These are phyloP conservation scores for Acrobasis repandana DNA, from an alignment of 2,888 invertebrate species.

Conservation along the genomic window DNA sequence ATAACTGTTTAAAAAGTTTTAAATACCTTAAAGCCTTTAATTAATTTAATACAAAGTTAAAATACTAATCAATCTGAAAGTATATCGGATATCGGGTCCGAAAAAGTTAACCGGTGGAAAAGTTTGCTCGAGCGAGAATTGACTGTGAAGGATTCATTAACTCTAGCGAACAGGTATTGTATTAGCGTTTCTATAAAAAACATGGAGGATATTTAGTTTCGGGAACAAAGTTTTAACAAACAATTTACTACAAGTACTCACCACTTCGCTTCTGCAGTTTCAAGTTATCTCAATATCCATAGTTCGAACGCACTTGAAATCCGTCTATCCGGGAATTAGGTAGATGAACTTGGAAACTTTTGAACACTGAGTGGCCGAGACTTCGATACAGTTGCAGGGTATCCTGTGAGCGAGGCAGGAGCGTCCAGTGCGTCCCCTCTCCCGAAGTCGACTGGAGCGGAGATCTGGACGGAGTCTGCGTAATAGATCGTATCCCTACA, in stretches of 20 bases:
- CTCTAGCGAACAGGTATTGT: slow-evolving; percentile 36
- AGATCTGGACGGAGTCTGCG: slow-evolving; percentile 80
- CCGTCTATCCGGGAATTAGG: slow-evolving; percentile 46
- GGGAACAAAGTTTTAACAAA: slow-evolving; percentile 29
- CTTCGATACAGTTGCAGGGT: slow-evolving; percentile 45
- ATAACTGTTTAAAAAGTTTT: background rate
- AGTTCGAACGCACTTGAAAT: slow-evolving; percentile 53
- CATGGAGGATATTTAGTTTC: slow-evolving; percentile 31
- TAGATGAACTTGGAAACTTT: slow-evolving; percentile 49
- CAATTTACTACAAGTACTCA: slow-evolving; percentile 42
- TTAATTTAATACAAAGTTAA: slow-evolving; percentile 24
- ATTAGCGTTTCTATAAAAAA: background rate
- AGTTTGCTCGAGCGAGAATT: slow-evolving; percentile 44
- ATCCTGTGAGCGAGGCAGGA: slow-evolving; percentile 44
- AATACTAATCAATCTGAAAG: slow-evolving; percentile 40
- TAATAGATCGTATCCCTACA: slow-evolving; percentile 80
- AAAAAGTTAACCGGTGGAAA: slow-evolving; percentile 48
- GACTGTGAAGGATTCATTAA: slow-evolving; percentile 42
- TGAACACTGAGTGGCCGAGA: slow-evolving; percentile 45
- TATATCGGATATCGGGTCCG: slow-evolving; percentile 42
- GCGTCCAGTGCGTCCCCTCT: slow-evolving; percentile 66
- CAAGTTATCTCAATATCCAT: slow-evolving; percentile 60
- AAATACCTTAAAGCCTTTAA: slow-evolving; percentile 7
- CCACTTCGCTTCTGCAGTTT: slow-evolving; percentile 50
- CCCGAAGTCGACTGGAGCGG: slow-evolving; percentile 74